Percentiles rank a stretch among this genome's conserved stretches.
These are phyloP conservation scores for Prunella fulvescens DNA, from an alignment of 2,113 vertebrate species.

Conservation along the genomic window DNA sequence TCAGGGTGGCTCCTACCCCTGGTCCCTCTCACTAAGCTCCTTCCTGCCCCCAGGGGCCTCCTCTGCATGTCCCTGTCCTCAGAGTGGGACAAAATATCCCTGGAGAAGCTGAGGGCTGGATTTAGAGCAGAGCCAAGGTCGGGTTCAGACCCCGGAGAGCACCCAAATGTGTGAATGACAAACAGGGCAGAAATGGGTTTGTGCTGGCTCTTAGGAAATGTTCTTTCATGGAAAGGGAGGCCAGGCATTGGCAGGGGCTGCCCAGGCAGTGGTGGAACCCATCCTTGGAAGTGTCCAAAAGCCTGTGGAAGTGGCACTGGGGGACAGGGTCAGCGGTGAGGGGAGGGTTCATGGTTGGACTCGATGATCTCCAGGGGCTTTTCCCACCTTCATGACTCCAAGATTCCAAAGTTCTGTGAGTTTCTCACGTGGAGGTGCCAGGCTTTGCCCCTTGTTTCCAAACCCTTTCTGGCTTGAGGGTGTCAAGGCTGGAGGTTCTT, in stretches of 20 bases:
- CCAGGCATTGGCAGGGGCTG: background rate
- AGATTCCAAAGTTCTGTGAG: background rate
- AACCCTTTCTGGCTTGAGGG: background rate
- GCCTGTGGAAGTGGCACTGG: background rate
- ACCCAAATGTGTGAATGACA: background rate
- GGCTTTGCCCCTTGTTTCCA: background rate
- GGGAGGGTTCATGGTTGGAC: background rate
- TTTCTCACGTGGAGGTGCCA: background rate
- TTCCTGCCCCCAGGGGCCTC: background rate
- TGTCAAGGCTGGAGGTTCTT: background rate
- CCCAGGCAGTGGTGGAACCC: background rate
- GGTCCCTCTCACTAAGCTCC: background rate
- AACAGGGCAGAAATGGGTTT: background rate
- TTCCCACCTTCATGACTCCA: background rate
- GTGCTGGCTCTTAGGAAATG: background rate
- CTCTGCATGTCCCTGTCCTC: accelerated
- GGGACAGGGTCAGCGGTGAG: background rate
- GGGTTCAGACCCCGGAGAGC: background rate
- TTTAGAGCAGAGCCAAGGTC: background rate
- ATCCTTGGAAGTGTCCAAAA: background rate
- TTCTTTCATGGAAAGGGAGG: background rate
- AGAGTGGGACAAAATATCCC: background rate
- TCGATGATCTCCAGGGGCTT: background rate
- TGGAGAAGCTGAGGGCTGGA: background rate
- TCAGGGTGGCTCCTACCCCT: background rate